Base-by-base conservation (phyloP, 2,113 vertebrate genomes). In the Sprattus sprattus region DNA sequence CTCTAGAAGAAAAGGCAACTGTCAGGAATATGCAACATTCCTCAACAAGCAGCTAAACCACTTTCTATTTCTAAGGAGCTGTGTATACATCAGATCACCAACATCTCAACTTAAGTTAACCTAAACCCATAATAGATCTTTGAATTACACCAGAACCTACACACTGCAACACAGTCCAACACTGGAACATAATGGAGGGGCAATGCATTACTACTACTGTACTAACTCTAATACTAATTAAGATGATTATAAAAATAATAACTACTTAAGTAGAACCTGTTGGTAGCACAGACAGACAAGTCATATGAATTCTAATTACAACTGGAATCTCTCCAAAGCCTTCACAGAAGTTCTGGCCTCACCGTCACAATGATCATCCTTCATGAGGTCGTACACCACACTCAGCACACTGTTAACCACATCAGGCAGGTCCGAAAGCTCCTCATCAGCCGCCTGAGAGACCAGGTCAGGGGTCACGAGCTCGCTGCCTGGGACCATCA, bases 391-490 rank as follows among this genome's bases (percentile, higher is more conserved):
- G 82, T 94, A 94, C 50, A 93, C 89, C 9, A 95, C 93, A 81
- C 87, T 95, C 83, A 99, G 84, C 16, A 97, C 94, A 78, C 91
- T 94, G 83, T 89, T 94, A 67, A 97, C 92, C 81, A 97, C 88
- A n/a, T 96, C 95, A 5, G 95, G 95, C 28, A 97, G 88, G 2
- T 94, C 91, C 32, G 90, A 47, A 9, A 91, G 45, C n/a, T 83
- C 57, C 8, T 94, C 93, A 9, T 88, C 84, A n/a, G 89, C 82
- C 1, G 86, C 87, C 11, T 90, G 85, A 4, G 87, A 71, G 20
- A 87, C 46, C 1, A 47, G 57, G 7, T 86, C 80, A 0, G 22
- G 5, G 7, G 80, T 82, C 25, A 89, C 75, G 39, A 89, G 6
- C 64, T 32, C 71, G 7, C 87, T 81, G 25, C 89, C 89, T 80